Evolutionary conservation across 2,113 vertebrate genomes (phyloP).

Genomic region (Melanerpes aurifrons): DNA sequence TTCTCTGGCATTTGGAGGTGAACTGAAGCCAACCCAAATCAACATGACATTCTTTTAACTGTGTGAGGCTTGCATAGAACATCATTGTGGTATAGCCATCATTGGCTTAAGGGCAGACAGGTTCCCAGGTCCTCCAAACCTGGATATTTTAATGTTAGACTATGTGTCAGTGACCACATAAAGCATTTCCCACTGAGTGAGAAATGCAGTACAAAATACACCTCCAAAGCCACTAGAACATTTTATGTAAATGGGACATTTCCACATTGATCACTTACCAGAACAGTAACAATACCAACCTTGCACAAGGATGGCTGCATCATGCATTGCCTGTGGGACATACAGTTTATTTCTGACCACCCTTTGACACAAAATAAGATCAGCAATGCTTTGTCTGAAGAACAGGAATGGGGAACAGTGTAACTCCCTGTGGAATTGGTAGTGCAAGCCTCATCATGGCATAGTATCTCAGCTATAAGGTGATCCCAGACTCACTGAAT

Average conservation of each 20-base stretch:
- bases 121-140: background rate
- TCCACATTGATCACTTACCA: background rate
- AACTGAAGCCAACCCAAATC: background rate
- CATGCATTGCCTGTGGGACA: too few species aligned
- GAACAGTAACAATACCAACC: background rate
- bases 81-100: accelerated
- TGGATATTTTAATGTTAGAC: background rate
- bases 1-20: background rate
- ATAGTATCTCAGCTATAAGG: background rate
- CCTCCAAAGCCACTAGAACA: background rate
- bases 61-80: background rate
- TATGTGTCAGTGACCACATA: background rate
- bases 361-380: background rate
- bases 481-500: too few species aligned
- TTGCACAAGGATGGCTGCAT: background rate
- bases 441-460: accelerated
- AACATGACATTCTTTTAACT: background rate
- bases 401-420: accelerated
- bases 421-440: background rate
- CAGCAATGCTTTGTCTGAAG: background rate
- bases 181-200: background rate
- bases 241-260: background rate
- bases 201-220: background rate
- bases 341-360: background rate
- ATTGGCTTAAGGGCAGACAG: background rate